phyloP scores from a whole-genome alignment of 92 coral and sea anemone species.

The Paragorgia papillata region DNA sequence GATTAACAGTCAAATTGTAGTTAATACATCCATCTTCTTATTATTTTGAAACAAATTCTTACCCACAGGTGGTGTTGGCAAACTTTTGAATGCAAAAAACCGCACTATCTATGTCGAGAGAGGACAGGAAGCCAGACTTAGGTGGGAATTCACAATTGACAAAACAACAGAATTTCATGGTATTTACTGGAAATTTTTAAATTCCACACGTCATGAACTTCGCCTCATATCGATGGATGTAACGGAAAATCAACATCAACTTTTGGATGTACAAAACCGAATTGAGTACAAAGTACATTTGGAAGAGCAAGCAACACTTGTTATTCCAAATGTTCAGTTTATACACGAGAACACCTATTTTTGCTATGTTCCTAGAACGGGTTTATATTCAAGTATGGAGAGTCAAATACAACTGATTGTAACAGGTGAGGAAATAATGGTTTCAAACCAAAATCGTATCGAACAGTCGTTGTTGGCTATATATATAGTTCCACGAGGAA shows the following conservation, averaged over 20 bases:
- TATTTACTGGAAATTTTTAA: not conserved
- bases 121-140: constrained; percentile 15
- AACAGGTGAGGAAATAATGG: constrained; percentile 7
- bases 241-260: not conserved
- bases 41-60: too few relatives aligned
- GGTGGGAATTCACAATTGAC: not conserved
- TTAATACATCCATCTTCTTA: too few relatives aligned
- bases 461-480: too few relatives aligned
- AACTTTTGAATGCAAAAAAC: not conserved
- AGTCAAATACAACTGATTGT: constrained; percentile 8
- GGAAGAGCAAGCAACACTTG: constrained; percentile 3
- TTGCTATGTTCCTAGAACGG: not conserved
- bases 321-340: constrained; percentile 7
- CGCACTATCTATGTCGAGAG: not conserved
- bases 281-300: not conserved
- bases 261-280: not conserved
- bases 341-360: constrained; percentile 2
- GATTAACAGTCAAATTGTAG: too few relatives aligned
- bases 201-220: not conserved
- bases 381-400: not conserved
- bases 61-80: constrained; percentile 5
- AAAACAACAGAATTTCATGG: not conserved
- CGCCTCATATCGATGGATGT: not conserved
- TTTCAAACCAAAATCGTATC: too few relatives aligned
- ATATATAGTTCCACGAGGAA: too few relatives aligned